Evolutionary conservation across 2,888 invertebrate species (phyloP), one percentile per base, ranked within the genome.

Genomic region (Euspilapteryx auroguttella): DNA sequence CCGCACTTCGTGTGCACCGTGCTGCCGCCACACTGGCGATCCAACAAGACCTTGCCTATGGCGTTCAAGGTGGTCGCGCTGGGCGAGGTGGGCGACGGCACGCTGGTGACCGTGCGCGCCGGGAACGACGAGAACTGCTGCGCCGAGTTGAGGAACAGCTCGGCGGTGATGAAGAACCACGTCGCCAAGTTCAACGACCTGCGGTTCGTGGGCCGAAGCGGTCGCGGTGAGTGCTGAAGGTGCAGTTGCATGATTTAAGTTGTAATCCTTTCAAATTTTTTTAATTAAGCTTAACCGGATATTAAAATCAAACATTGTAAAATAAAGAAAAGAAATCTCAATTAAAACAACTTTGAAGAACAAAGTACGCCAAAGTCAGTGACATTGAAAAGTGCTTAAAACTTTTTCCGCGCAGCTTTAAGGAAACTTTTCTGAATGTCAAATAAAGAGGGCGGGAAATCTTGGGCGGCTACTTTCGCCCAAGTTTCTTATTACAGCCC

Each of bases 131-230:
- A 99, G 71, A 98, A 97, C 75, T 94, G 87, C 61, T 94, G 93
- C 56, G 97, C 94, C 22, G 98, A 99, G 63, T 68, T 97, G 44
- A 75, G 95, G 50, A 99, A 99, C 73, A 89, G 89, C 45, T 91
- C 93, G 28, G 94, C 98, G 17, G 87, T 95, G 50, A 94, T 98
- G 90, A 96, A 96, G 79, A 95, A 96, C 65, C 94, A 96, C 63
- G 94, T 98, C 46, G 98, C 99, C 42, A 95, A 96, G 77, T 99
- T 99, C 77, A 96, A 96, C 65, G 99, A 99, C 78, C 80, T 99
- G 48, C 82, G 99, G 61, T 99, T 99, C 79, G 95, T 99, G 48
- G 98, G 98, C 44, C 83, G 97, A 62, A 96, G 96, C 62, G 99
- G 99, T 49, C 82, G 99, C 86, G 99, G 99, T 97, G 78, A 87